These are phyloP conservation scores for Apolygus lucorum DNA, from an alignment of 1,140 invertebrate genomes.

Conservation along the genomic window DNA sequence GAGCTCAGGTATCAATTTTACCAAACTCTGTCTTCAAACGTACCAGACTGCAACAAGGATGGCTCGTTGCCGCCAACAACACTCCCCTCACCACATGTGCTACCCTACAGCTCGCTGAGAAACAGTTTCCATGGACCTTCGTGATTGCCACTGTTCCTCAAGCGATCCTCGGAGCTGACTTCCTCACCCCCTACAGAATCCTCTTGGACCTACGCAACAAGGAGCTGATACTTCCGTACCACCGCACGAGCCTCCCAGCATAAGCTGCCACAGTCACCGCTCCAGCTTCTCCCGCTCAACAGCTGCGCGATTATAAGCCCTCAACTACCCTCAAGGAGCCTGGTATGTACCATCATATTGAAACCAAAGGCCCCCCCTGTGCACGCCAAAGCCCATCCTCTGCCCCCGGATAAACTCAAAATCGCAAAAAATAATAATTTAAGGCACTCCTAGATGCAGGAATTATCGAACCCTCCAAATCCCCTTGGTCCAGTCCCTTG, in stretches of 20 bases:
- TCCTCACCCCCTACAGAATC: background rate
- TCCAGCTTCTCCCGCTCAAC: background rate
- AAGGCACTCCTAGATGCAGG: slow-evolving; percentile 35
- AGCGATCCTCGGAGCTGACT: background rate
- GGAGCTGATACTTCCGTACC: background rate
- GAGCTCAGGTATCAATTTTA: background rate
- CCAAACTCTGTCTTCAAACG: background rate
- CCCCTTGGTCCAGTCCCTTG: too few species aligned
- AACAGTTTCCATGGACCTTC: background rate
- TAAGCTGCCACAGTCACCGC: background rate
- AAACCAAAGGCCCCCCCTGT: slow-evolving; percentile 39
- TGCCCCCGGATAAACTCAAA: slow-evolving; percentile 36
- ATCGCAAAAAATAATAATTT: slow-evolving; percentile 35
- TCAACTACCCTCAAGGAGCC: background rate
- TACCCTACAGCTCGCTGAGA: background rate
- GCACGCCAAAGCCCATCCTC: slow-evolving; percentile 35
- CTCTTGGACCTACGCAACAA: background rate
- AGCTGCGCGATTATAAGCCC: background rate
- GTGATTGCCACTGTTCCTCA: background rate
- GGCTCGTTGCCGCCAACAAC: background rate
- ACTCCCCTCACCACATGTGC: background rate
- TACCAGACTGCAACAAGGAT: background rate
- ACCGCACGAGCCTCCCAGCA: background rate
- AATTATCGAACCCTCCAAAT: slow-evolving; percentile 43
- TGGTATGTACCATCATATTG: slow-evolving; percentile 26